Evolutionary conservation across 2,113 vertebrate genomes (phyloP), one percentile per base, ranked within the genome.

Genomic region (Antigone vipio): DNA sequence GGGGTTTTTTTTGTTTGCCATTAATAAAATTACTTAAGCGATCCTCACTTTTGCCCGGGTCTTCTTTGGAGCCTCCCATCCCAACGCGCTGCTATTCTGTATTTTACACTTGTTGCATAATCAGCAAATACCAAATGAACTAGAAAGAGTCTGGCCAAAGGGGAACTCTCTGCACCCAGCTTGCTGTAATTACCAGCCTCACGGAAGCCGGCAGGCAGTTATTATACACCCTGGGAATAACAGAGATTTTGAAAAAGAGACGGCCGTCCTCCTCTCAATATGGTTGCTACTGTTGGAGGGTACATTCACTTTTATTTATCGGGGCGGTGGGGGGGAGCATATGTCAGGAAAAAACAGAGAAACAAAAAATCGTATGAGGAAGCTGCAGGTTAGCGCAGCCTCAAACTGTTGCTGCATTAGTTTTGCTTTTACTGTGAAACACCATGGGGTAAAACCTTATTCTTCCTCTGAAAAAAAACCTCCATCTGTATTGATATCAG

Each of bases 401-500:
- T 73, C 78, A 60, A 76, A 93, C 84, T 88, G 69, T 87, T 88
- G 84, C 87, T 83, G 81, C 59, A 60, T 85, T 93, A 77, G 76
- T 94, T 96, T 93, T 92, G 88, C 74, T 93, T 91, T 85, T 83
- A 73, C 81, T 88, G 74, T 58, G n/a, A 53, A 96, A 76, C 89
- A 95, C 66, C 78, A 94, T 76, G 87, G 86, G 76, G 89, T 89
- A 94, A 95, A 93, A 58, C 59, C 67, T 92, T 40, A 59, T 80
- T 82, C 91, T 79, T 94, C 89, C 76, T 94, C 96, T 93, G 66
- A n/a, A 92, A 93, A 74, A 80, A 75, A 4, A 69, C 62, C 69
- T 42, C 40, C 40, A 92, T 97, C 97, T 89, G 90, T 97, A 97
- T 88, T 97, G 97, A 95, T 98, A 98, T 95, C 97, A 95, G 93